A percentile compares a stretch with the other conserved stretches of the same genome.
Evolutionary conservation across 2,888 invertebrate genomes (phyloP).

Genomic region (Punctoribates punctum): DNA sequence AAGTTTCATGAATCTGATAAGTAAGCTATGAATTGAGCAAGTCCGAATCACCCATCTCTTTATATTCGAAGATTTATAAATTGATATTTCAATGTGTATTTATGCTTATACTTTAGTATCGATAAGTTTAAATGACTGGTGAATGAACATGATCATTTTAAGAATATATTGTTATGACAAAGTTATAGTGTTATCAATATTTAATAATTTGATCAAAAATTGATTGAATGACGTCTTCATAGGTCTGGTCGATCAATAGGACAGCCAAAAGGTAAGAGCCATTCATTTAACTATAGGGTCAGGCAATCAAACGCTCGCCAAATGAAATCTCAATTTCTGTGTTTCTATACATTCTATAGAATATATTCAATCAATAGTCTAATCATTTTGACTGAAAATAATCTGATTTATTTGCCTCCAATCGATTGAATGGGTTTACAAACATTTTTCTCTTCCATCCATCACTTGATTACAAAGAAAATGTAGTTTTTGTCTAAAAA

Average conservation of each 20-base stretch:
- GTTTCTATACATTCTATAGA: background rate
- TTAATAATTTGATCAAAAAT: too few species aligned
- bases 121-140: too few species aligned
- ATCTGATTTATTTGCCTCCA: background rate
- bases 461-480: background rate
- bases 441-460: background rate
- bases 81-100: too few species aligned
- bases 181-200: too few species aligned
- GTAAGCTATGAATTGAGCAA: too few species aligned
- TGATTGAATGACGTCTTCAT: conserved; percentile 33
- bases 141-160: too few species aligned
- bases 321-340: background rate
- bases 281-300: background rate
- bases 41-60: too few species aligned
- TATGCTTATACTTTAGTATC: too few species aligned
- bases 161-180: too few species aligned
- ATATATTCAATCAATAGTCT: background rate
- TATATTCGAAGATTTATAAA: too few species aligned
- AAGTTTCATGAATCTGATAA: too few species aligned
- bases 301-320: background rate
- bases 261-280: background rate
- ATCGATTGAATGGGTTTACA: background rate
- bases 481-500: conserved; percentile 1
- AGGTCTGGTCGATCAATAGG: background rate
- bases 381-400: background rate